Conservation (phyloP, 2,113 vertebrate species). For the Crypturellus undulatus region DNA sequence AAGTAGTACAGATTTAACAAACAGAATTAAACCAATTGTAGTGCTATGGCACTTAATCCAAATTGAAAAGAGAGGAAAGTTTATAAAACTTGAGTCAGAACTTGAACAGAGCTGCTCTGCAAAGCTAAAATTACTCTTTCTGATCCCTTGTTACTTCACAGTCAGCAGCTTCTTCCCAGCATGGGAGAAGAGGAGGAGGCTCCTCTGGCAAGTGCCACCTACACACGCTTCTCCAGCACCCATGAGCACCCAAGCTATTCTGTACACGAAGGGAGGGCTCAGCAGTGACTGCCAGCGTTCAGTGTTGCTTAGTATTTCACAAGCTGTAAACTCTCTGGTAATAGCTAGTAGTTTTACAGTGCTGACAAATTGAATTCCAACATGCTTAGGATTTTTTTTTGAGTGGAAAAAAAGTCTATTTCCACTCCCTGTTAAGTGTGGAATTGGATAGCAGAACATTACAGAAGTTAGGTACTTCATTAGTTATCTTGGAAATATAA, state of each 20-base stretch:
- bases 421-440: not conserved
- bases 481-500: not conserved
- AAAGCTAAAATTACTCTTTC: not conserved
- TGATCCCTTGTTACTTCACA: not conserved
- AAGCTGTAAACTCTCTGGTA: not conserved
- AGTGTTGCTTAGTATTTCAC: not conserved
- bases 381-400: not conserved
- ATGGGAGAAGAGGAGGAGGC: not conserved
- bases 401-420: not conserved
- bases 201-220: not conserved
- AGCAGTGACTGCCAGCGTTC: not conserved
- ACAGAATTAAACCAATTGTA: not conserved
- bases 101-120: not conserved
- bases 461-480: not conserved
- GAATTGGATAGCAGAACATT: not conserved
- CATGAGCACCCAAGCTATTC: rapidly evolving
- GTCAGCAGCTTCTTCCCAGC: not conserved
- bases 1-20: not conserved
- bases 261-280: not conserved
- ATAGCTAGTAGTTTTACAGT: not conserved
- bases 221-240: not conserved
- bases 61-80: not conserved
- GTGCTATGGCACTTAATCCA: not conserved
- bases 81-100: not conserved
- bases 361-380: not conserved